These are phyloP conservation scores for Hipposideros larvatus DNA, from an alignment of 2,797 vertebrate species.

Conservation along the genomic window DNA sequence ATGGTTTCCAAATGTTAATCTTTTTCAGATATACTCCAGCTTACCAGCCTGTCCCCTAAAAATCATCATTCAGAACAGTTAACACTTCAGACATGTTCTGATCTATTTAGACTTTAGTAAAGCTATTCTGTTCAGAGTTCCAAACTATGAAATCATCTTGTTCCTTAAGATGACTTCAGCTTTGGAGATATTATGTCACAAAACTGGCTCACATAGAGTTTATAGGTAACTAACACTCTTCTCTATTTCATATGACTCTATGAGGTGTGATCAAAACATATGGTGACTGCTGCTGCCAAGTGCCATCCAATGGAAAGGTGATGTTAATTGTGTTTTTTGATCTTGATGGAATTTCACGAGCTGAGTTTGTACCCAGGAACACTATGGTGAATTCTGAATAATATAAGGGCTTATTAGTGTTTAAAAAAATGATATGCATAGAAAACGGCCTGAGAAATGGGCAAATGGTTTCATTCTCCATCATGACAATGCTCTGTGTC, in stretches of 20 bases:
- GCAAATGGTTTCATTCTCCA: no score
- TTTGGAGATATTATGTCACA: neutral
- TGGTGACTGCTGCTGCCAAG: no score
- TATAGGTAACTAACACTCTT: neutral
- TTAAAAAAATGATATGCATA: no score
- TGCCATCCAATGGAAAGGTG: no score
- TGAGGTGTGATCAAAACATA: no score
- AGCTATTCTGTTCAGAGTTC: neutral
- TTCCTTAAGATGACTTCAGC: neutral
- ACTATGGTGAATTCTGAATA: no score
- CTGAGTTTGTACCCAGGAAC: no score
- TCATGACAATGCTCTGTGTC: no score
- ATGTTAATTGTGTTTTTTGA: no score
- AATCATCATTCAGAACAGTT: neutral
- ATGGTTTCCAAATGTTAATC: neutral
- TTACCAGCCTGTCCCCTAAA: neutral
- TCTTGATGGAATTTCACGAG: no score
- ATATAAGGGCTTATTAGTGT: no score
- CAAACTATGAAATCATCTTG: neutral
- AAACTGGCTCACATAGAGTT: neutral
- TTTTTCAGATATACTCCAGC: neutral
- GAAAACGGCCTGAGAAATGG: no score
- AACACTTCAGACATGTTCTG: neutral
- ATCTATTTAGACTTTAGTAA: neutral
- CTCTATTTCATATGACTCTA: neutral